Evolutionary conservation across 2,888 invertebrate genomes (phyloP).

Genomic region (Arrhopalites spinosus): DNA sequence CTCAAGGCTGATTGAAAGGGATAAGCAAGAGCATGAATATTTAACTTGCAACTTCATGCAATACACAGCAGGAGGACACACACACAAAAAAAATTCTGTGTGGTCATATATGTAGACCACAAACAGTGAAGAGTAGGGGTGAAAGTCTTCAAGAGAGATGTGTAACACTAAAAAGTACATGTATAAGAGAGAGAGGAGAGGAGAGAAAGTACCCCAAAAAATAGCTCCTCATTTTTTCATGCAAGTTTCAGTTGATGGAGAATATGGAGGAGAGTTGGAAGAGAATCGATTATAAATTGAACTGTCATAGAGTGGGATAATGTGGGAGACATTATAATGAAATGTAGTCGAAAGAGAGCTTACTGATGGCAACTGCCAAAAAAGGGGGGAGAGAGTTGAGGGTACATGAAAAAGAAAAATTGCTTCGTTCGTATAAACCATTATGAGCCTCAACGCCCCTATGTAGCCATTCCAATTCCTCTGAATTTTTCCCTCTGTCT

Average conservation of each 20-base stretch:
- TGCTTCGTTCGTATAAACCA: not conserved
- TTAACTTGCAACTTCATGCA: too few species aligned
- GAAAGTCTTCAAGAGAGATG: too few species aligned
- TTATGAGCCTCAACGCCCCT: conserved; percentile 13
- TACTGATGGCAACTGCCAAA: conserved; percentile 11
- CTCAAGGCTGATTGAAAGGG: too few species aligned
- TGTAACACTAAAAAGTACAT: too few species aligned
- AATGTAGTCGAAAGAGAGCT: conserved; percentile 5
- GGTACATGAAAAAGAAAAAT: conserved; percentile 11
- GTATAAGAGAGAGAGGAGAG: too few species aligned
- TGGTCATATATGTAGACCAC: too few species aligned
- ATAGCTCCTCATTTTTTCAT: not conserved
- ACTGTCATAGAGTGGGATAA: conserved; percentile 19
- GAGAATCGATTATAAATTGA: conserved; percentile 15
- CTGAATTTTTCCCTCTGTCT: not conserved
- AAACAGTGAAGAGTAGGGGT: too few species aligned
- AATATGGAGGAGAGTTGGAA: not conserved
- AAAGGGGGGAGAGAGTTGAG: not conserved
- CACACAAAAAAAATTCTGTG: too few species aligned
- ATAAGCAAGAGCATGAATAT: too few species aligned
- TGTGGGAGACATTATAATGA: conserved; percentile 19
- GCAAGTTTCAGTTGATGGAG: not conserved
- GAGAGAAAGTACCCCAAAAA: too few species aligned
- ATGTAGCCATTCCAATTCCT: not conserved
- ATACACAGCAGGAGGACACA: too few species aligned